Evolutionary conservation across 1,140 invertebrate species (phyloP).

Genomic region (Drosophila triauraria): DNA sequence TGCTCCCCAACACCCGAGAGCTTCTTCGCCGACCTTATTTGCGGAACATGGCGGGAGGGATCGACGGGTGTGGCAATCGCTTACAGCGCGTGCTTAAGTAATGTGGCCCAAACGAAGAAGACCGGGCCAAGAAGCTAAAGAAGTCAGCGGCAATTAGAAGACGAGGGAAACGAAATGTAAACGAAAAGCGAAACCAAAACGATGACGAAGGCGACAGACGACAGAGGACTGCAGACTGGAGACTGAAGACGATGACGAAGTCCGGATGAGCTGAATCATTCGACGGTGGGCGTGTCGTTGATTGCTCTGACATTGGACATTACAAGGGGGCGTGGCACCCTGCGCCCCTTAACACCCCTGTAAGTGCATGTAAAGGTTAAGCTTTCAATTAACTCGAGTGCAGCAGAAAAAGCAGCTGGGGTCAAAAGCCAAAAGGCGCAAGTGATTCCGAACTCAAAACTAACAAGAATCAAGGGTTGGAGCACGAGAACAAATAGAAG

Average conservation of each 20-base stretch:
- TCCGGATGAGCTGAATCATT: constrained; percentile 57
- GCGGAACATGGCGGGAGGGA: not conserved
- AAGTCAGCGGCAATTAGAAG: constrained; percentile 78
- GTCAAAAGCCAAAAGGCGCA: constrained; percentile 20
- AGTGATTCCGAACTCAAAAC: constrained; percentile 49
- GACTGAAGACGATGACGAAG: constrained; percentile 28
- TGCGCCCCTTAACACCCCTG: constrained; percentile 12
- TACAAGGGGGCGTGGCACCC: constrained; percentile 39
- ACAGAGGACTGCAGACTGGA: constrained; percentile 4
- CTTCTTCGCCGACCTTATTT: constrained; percentile 50
- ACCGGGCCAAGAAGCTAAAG: constrained; percentile 14
- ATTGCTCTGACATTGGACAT: constrained; percentile 58
- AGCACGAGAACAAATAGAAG: constrained; percentile 1
- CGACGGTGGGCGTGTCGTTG: constrained; percentile 40
- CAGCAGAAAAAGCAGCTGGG: constrained; percentile 11
- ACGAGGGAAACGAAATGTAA: constrained; percentile 36
- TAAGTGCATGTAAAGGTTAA: constrained; percentile 67
- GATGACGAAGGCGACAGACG: constrained; percentile 31
- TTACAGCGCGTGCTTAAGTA: constrained; percentile 71
- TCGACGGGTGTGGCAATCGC: constrained; percentile 37
- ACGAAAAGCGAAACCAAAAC: constrained; percentile 22
- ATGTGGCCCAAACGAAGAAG: constrained; percentile 55
- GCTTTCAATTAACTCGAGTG: constrained; percentile 75
- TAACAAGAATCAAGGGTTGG: constrained; percentile 43
- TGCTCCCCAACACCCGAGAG: constrained; percentile 8